Evolutionary conservation across 2,113 vertebrate genomes (phyloP), one percentile per base, ranked within the genome.

Genomic region (Sprattus sprattus): DNA sequence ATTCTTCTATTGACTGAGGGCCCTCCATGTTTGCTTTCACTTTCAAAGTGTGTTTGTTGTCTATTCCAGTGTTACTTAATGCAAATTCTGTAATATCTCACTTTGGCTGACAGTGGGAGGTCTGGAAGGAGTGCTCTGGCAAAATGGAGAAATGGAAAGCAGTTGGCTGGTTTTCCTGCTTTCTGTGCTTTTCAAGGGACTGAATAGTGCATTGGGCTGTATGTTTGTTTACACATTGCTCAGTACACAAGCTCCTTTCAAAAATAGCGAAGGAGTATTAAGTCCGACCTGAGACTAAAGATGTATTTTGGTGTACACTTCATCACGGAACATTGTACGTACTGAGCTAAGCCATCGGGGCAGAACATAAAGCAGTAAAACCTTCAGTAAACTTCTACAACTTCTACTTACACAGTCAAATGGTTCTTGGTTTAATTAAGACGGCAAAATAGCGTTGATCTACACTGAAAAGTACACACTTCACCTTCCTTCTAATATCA

Each of bases 41-140:
- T 71, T 83, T 78, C 60, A 75, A 78, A 83, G 85, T 82, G 32
- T 86, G 81, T 83, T 86, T 86, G 81, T 86, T 86, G 81, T 85
- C 84, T 85, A 54, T 85, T 78, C 75, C 52, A 18, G 71, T 75
- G 50, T 52, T 49, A 80, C 84, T 81, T 54, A 44, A 83, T 57
- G 82, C 82, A 84, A 75, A 86, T 86, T 50, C n/a, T 50, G 71
- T 84, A 83, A 83, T 86, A 83, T 78, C 84, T 52, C 11, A 46
- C 49, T 78, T 78, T 78, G 71, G 25, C 25, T 78, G 71, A 78
- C 71, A 78, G 71, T 78, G 71, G 71, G 71, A 78, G 71, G 71
- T 78, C 71, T 78, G 71, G 71, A 78, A 78, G 71, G 71, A 32
- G 71, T 46, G 83, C 54, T 75, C 67, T 32, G 82, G 52, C 67